These are phyloP conservation scores for Lasioglossum albipes DNA, from an alignment of 1,140 invertebrate species.

Conservation along the genomic window DNA sequence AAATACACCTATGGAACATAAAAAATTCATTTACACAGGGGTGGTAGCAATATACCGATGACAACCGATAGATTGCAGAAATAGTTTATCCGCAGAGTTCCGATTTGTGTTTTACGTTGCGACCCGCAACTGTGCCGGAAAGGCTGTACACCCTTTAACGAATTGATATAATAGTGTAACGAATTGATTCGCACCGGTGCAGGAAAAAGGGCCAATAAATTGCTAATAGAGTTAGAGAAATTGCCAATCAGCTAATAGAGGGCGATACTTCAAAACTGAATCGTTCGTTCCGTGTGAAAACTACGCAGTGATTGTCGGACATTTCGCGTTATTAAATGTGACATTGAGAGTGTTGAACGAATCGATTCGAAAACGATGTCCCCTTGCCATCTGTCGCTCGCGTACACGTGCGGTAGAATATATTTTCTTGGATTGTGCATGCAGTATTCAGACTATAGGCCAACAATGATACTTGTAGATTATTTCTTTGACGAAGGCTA, in stretches of 20 bases:
- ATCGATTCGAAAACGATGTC: slow-evolving; percentile 11
- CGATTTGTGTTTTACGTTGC: no score
- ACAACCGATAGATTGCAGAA: no score
- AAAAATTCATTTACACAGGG: no score
- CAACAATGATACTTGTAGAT: background rate
- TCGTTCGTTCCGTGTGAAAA: background rate
- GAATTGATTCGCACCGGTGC: no score
- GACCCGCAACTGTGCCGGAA: no score
- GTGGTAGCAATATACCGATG: no score
- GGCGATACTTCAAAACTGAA: background rate
- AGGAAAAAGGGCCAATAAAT: background rate
- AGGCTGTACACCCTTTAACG: no score
- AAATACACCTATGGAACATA: no score
- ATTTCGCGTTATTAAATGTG: slow-evolving; percentile 5
- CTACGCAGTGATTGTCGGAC: background rate
- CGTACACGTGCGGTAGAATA: background rate
- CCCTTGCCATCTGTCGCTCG: background rate
- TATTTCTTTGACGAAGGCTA: background rate
- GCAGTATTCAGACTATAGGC: background rate
- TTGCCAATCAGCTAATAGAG: background rate
- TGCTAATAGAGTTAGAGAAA: no score
- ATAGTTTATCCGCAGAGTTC: no score
- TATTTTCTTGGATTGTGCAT: background rate
- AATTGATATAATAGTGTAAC: no score
- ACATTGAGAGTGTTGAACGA: slow-evolving; percentile 17